Evolutionary conservation across 2,113 vertebrate genomes (phyloP).

Genomic region (Spilogale gracilis): DNA sequence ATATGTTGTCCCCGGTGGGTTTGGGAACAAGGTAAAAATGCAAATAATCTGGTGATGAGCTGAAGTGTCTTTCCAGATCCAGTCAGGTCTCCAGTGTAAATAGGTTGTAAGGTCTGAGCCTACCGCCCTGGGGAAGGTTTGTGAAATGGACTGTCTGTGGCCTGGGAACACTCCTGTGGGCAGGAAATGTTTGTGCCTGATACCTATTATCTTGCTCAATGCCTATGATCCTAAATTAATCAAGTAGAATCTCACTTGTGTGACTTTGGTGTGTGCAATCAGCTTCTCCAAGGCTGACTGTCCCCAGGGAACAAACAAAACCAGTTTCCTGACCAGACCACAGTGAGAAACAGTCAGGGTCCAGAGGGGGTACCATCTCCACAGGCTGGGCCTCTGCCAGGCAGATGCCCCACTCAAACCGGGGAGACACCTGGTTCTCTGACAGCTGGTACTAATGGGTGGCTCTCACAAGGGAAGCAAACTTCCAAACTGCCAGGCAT

Average conservation of each 20-base stretch:
- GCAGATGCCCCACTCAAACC: background rate
- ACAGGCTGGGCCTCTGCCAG: background rate
- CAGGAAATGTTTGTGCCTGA: background rate
- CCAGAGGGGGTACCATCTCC: background rate
- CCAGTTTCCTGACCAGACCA: slow-evolving; percentile 30
- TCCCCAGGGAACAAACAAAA: slow-evolving; percentile 40
- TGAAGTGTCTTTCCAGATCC: background rate
- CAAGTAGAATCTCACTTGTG: slow-evolving; percentile 26
- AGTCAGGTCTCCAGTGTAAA: background rate
- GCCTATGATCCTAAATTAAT: slow-evolving; percentile 19
- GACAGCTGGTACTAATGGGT: background rate
- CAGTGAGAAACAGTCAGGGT: background rate
- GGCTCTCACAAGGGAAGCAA: slow-evolving; percentile 2
- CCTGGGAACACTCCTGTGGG: background rate
- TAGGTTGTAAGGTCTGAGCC: background rate
- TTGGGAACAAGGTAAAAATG: slow-evolving; percentile 50
- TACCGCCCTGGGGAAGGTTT: background rate
- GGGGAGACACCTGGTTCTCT: background rate
- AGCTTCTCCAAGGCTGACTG: slow-evolving; percentile 28
- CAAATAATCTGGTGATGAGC: background rate
- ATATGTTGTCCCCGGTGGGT: background rate
- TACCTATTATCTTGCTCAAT: background rate
- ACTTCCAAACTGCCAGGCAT: background rate
- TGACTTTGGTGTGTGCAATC: background rate
- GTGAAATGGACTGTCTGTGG: too few species aligned